Base-by-base conservation (phyloP, 1,140 invertebrate species). In the Calliphora vicina region DNA sequence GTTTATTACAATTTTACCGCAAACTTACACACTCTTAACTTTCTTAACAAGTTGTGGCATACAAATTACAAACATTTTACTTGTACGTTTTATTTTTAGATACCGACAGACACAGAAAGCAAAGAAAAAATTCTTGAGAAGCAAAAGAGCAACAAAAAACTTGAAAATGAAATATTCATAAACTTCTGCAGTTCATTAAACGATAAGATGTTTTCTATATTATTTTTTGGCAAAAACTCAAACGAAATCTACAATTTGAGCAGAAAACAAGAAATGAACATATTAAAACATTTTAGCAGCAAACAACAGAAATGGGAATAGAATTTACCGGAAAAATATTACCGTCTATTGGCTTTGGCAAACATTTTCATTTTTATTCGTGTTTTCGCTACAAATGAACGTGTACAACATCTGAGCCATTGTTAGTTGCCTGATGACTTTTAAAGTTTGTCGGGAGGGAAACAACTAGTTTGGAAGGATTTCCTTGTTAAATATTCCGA, bases 101-200 rank as follows among this genome's bases (percentile, higher is more conserved):
- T 10, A 50, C 0, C 0, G 9, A 50, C 0, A 1, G 9, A 67
- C 25, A 67, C 4, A 67, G 5, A 57, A 57, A 17, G 9, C 0
- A 67, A 67, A 17, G n/a, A 57, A 76, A 45, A 78, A 78, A 78
- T 43, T 23, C 17, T 43, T 78, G 9, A 78, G 17, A 78, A 78
- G n/a, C 35, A 35, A 10, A 35, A 35, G 29, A 29, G n/a, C n/a
- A n/a, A 29, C 2, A 29, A 29, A 35, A 35, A 35, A 35, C 1
- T 35, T 8, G 35, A 78, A 78, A 78, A 78, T 78, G 74, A 78
- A 78, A 78, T 78, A 78, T 78, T 78, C 74, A 78, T 78, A 78
- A 78, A 78, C 74, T 78, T 78, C 35, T 78, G 74, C 74, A 78
- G 74, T 78, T 78, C 74, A 78, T 78, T 78, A 78, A 78, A 45